phyloP scores from a whole-genome alignment of 1,140 invertebrate genomes.

The Propsilocerus akamusi region DNA sequence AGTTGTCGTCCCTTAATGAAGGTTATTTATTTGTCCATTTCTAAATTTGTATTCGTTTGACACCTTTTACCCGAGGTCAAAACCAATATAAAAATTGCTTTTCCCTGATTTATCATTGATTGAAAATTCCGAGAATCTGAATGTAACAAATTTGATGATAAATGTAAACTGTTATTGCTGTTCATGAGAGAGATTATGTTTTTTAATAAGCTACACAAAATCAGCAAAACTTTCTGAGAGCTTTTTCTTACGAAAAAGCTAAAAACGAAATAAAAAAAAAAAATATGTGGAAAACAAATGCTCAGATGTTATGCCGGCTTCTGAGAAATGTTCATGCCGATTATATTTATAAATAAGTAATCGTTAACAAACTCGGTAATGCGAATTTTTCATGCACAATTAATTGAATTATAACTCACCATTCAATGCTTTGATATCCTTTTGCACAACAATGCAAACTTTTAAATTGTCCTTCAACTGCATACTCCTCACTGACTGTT shows the following conservation, averaged over 20 bases:
- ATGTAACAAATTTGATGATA: no score
- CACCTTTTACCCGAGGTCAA: no score
- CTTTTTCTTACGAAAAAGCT: neutral
- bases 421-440: constrained; percentile 55
- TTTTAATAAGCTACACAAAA: no score
- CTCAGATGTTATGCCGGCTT: neutral
- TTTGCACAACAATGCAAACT: constrained; percentile 54
- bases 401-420: constrained; percentile 30
- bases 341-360: neutral
- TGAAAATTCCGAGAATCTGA: no score
- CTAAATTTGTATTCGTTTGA: no score
- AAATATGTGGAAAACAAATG: neutral
- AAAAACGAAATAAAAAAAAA: neutral
- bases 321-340: neutral
- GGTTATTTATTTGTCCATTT: no score
- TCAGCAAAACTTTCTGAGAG: no score
- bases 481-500: constrained; percentile 39
- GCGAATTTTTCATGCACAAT: neutral
- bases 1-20: no score
- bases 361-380: neutral
- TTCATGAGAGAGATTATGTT: no score
- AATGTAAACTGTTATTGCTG: no score
- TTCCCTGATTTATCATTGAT: no score
- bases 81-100: no score
- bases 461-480: constrained; percentile 44